Percentiles rank a stretch among this genome's conserved stretches.
Conservation (phyloP, 2,888 invertebrate species). For the Leptopilina drosophilae region DNA sequence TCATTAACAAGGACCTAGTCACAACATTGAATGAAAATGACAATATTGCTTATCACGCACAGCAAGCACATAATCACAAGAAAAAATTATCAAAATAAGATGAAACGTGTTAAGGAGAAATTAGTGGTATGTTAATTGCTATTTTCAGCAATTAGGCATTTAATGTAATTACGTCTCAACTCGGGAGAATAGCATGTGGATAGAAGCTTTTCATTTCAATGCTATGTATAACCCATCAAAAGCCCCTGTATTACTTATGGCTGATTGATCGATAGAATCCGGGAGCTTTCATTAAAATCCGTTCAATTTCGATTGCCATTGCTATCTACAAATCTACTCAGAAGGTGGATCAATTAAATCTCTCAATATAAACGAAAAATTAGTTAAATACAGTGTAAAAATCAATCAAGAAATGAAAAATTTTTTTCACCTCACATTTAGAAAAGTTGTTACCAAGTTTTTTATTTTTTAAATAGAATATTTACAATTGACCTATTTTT, state of each 20-base stretch:
- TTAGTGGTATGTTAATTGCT: constrained; percentile 24
- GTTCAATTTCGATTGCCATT: constrained; percentile 31
- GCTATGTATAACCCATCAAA: constrained; percentile 65
- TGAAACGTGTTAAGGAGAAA: constrained; percentile 19
- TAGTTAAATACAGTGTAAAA: too few species aligned
- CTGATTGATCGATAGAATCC: constrained; percentile 66
- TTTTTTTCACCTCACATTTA: too few species aligned
- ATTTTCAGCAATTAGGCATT: constrained; percentile 50
- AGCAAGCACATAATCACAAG: too few species aligned
- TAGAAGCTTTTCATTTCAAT: constrained; percentile 55
- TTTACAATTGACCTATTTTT: too few species aligned
- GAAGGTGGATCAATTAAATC: neutral
- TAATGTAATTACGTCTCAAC: constrained; percentile 60
- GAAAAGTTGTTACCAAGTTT: too few species aligned
- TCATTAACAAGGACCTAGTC: too few species aligned
- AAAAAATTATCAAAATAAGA: neutral
- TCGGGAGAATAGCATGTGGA: constrained; percentile 59
- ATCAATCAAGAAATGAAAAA: too few species aligned
- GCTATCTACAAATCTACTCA: neutral
- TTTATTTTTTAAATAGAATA: too few species aligned
- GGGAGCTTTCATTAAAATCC: constrained; percentile 43
- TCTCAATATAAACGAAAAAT: neutral
- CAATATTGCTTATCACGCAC: too few species aligned
- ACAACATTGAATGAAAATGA: too few species aligned
- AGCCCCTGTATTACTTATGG: constrained; percentile 67